Percentiles rank a stretch among this genome's conserved stretches.
Evolutionary conservation across 2,888 invertebrate species (phyloP).

Genomic region (Oxycera nigricornis): DNA sequence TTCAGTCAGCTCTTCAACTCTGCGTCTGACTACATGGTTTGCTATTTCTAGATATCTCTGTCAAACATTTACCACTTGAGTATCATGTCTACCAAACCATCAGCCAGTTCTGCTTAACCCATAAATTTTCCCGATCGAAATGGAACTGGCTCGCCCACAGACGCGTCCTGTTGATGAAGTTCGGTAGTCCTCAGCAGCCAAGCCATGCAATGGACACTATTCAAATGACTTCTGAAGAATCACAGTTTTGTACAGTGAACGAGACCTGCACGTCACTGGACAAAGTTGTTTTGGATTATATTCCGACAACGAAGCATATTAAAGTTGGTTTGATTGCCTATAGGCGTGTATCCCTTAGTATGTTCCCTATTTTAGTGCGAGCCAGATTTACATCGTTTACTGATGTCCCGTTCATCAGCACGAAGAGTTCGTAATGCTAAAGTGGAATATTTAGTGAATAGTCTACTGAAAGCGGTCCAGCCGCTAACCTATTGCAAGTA

Average conservation of each 20-base stretch:
- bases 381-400: background rate
- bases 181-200: conserved; percentile 51
- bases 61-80: conserved; percentile 7
- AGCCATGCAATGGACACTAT: conserved; percentile 51
- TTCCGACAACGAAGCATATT: conserved; percentile 55
- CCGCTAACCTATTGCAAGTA: conserved; percentile 21
- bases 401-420: background rate
- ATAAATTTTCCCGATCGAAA: conserved; percentile 52
- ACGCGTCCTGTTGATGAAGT: conserved; percentile 53
- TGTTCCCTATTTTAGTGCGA: conserved; percentile 4
- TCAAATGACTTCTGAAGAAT: conserved; percentile 55
- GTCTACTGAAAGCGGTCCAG: conserved; percentile 1
- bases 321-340: background rate
- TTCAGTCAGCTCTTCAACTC: too few relatives aligned
- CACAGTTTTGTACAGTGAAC: conserved; percentile 54
- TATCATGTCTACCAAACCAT: conserved; percentile 4
- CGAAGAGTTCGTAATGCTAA: background rate
- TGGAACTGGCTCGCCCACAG: conserved; percentile 58
- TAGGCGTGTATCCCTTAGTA: too few relatives aligned
- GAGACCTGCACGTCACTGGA: conserved; percentile 55
- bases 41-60: background rate
- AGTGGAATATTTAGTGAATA: background rate
- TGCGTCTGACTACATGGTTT: background rate
- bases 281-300: conserved; percentile 52
- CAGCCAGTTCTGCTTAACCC: conserved; percentile 10